Conservation (phyloP, 2,113 vertebrate genomes). For the Atlantisia rogersi region DNA sequence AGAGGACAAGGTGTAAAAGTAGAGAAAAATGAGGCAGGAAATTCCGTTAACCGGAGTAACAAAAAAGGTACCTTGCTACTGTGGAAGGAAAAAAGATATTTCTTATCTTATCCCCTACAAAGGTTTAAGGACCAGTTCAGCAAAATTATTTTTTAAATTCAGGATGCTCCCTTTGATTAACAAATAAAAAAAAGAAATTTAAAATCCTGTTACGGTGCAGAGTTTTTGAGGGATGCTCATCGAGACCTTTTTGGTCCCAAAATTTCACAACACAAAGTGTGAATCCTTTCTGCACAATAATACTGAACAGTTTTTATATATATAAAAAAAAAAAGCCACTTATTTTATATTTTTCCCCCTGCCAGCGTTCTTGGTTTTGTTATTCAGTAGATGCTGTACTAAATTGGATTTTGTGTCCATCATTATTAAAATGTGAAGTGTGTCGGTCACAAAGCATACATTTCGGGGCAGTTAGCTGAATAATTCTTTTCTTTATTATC, state of each 20-base stretch:
- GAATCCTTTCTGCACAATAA: slow-evolving; percentile 52
- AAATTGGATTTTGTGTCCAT: slow-evolving; percentile 82
- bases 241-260: slow-evolving; percentile 28
- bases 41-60: background rate
- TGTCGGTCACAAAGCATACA: slow-evolving; percentile 82
- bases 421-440: slow-evolving; percentile 88
- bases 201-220: background rate
- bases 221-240: background rate
- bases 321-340: background rate
- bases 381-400: slow-evolving; percentile 63
- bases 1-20: background rate
- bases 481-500: slow-evolving; percentile 86
- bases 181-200: background rate
- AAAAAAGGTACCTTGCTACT: background rate
- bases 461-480: slow-evolving; percentile 85
- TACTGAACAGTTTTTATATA: background rate
- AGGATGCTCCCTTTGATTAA: background rate
- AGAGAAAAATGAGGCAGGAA: background rate
- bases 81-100: background rate
- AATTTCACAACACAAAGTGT: slow-evolving; percentile 10
- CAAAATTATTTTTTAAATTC: background rate
- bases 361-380: slow-evolving; percentile 59
- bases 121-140: background rate
- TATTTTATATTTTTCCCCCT: background rate
- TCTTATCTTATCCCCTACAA: background rate